Percentiles rank a stretch among this genome's conserved stretches.
Conservation (phyloP, 2,888 invertebrate species). For the Campoletis raptor region DNA sequence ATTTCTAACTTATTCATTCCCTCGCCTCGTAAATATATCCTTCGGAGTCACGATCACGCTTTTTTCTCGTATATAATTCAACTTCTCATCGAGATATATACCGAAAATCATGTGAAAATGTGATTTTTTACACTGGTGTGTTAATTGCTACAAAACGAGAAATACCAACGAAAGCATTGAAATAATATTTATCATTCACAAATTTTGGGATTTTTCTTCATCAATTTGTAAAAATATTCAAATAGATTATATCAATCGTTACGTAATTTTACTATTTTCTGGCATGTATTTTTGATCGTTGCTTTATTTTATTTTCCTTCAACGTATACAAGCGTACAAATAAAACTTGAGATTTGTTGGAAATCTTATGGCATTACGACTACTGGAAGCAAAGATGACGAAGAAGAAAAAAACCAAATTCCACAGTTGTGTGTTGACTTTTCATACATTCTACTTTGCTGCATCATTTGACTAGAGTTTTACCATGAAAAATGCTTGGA, state of each 20-base stretch:
- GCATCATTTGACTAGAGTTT: not conserved
- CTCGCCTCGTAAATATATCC: slow-evolving; percentile 4
- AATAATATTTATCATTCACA: not conserved
- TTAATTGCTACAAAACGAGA: not conserved
- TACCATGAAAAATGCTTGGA: slow-evolving; percentile 22
- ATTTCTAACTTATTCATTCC: not conserved
- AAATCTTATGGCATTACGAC: slow-evolving; percentile 21
- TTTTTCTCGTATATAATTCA: not conserved
- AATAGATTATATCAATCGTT: not conserved
- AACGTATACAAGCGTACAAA: slow-evolving; percentile 11
- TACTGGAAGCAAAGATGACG: slow-evolving; percentile 5
- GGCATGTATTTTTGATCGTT: not conserved
- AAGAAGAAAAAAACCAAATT: slow-evolving; percentile 12
- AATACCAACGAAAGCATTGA: not conserved
- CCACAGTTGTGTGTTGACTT: slow-evolving; percentile 18
- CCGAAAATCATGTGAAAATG: not conserved
- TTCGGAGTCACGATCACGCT: not conserved
- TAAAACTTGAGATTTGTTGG: slow-evolving; percentile 6
- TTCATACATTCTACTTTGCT: not conserved
- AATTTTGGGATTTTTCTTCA: not conserved
- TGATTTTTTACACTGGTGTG: not conserved
- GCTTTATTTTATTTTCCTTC: slow-evolving; percentile 3
- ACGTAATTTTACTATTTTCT: not conserved
- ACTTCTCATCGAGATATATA: not conserved
- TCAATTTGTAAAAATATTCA: not conserved